Evolutionary conservation across 2,113 vertebrate genomes (phyloP), one percentile per base, ranked within the genome.

Genomic region (Anser cygnoides): DNA sequence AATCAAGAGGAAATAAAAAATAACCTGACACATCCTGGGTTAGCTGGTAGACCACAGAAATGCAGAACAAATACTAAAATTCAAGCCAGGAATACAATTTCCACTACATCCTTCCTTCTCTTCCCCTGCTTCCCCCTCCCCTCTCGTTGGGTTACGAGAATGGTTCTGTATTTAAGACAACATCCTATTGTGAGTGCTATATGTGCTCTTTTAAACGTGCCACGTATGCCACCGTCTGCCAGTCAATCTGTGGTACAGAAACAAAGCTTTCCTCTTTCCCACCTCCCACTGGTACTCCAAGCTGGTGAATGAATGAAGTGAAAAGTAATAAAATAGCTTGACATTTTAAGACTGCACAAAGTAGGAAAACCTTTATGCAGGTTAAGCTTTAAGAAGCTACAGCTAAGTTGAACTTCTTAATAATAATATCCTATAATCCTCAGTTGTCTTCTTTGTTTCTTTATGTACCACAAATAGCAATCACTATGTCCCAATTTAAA

Each of bases 71-170:
- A 86, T 57, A 46, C 66, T 71, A 65, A 80, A 93, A 92, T 83
- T 88, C 67, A 86, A 77, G 55, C 72, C 71, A 84, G 79, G 50
- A 93, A 74, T 57, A 55, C 39, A 86, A 49, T 68, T 62, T 63
- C 29, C 6, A 8, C 85, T 52, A 89, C 66, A 87, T 86, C 94
- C 95, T 96, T 96, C 94, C 92, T 93, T 75, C 59, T 90, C 52
- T 77, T 81, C 54, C 52, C 33, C 54, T n/a, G 13, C 18, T 68
- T 78, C 55, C 65, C 31, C 31, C 67, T 74, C 26, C 21, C 13
- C 14, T 83, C 13, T 25, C 37, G 25, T 6, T 0, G 8, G 35
- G 28, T 62, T 84, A 67, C 31, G 54, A 57, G 78, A 91, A 52
- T 11, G 67, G 39, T 67, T 35, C 43, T 92, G 63, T 67, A 46